Evolutionary conservation across 2,888 invertebrate species (phyloP).

Genomic region (Ceratothoa steindachneri): DNA sequence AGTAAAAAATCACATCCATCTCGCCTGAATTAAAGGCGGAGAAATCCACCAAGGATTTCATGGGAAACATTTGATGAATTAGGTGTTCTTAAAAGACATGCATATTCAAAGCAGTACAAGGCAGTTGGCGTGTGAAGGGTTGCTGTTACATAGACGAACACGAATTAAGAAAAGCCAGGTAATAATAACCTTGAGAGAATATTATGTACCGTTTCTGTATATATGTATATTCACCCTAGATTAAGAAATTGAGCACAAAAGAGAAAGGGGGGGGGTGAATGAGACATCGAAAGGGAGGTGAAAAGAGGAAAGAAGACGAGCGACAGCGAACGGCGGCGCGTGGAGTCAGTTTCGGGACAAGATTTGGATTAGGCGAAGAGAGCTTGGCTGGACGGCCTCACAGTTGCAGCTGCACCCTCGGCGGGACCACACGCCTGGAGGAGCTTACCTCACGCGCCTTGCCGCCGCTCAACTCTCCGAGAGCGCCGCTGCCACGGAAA

Average conservation of each 20-base stretch:
- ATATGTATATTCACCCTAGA: neutral
- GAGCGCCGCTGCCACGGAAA: conserved; percentile 9
- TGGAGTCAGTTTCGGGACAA: conserved; percentile 2
- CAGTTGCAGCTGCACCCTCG: conserved; percentile 44
- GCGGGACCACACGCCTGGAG: conserved; percentile 35
- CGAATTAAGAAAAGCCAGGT: conserved; percentile 7
- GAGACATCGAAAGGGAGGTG: conserved; percentile 9
- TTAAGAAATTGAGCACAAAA: neutral
- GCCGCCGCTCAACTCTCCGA: neutral
- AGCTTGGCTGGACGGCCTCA: conserved; percentile 21
- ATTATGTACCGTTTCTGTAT: neutral
- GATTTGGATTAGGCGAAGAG: conserved; percentile 9
- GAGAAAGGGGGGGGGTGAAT: conserved; percentile 5
- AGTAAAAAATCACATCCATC: neutral
- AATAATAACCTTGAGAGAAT: neutral
- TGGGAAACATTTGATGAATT: conserved; percentile 6
- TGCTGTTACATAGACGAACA: neutral
- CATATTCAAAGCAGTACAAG: conserved; percentile 5
- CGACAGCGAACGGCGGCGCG: conserved; percentile 2
- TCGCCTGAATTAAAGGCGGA: neutral
- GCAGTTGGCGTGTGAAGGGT: neutral
- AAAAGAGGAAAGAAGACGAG: neutral
- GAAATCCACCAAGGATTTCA: neutral
- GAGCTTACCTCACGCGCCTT: conserved; percentile 8
- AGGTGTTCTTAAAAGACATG: conserved; percentile 4